phyloP scores from a whole-genome alignment of 2,888 invertebrate genomes.

The Pollenia amentaria region DNA sequence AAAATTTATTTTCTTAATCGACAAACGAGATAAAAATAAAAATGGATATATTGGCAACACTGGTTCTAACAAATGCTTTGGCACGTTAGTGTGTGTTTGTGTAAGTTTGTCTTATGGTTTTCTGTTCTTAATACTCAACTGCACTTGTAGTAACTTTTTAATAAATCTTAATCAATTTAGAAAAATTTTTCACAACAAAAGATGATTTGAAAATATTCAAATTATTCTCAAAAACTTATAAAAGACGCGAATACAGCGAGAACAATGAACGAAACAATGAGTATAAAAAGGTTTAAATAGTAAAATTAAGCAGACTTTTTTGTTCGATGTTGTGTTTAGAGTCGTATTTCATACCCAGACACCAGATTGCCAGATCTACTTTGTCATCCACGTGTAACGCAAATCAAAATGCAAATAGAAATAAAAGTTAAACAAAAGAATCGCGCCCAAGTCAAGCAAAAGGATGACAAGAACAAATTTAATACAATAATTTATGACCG shows the following conservation, averaged over 20 bases:
- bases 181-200: not conserved
- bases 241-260: not conserved
- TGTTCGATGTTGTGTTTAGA: no score
- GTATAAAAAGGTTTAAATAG: slow-evolving; percentile 7
- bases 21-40: no score
- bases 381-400: no score
- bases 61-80: no score
- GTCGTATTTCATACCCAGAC: no score
- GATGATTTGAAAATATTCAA: not conserved
- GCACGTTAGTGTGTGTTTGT: no score
- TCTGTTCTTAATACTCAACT: not conserved
- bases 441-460: not conserved
- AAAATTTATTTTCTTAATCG: no score
- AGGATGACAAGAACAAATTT: not conserved
- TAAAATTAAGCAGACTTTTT: slow-evolving; percentile 6
- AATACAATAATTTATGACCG: slow-evolving; percentile 4
- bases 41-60: no score
- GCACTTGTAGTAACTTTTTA: not conserved
- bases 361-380: not conserved
- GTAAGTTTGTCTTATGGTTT: no score
- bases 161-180: slow-evolving; percentile 24
- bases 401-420: slow-evolving; percentile 1
- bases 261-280: not conserved
- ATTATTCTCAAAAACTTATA: not conserved
- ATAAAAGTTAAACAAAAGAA: slow-evolving; percentile 4